Base-by-base conservation (phyloP, 30 jellyfish, hydroid and myxozoan genomes). In the Hydra vulgaris region DNA sequence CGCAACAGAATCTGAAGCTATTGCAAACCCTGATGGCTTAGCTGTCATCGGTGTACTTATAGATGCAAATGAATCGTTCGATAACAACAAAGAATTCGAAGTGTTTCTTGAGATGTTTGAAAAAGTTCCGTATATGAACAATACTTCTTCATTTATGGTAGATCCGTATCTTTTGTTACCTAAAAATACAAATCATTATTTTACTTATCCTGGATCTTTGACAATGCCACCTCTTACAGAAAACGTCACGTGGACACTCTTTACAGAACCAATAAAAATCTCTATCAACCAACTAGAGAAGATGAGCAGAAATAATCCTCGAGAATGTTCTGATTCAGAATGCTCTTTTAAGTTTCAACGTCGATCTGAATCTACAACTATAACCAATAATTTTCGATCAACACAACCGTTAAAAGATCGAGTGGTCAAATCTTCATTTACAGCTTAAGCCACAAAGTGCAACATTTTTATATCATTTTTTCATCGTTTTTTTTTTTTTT, bases 191-290 rank as follows among this genome's bases (percentile, higher is more conserved):
- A 70, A 54, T 27, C 70, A 87, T n/a, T 87, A 83, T 76, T 92
- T 92, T 92, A 87, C 98, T 17, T 92, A 92, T 72, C 95, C 88
- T 18, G 98, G 98, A 26, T 92, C 98, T 17, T 85, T 92, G 52
- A 92, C 98, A 53, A 92, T 96, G 21, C 87, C 96, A 0, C 98
- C 98, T 0, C 88, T 74, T 68, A 78, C 95, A 20, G 98, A 92
- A 70, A 88, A 95, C 81, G 96, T 92, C 73, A 87, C 96, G 24
- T 92, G 98, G 98, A 88, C 86, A 7, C 87, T 92, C 24, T 86
- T 54, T 80, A 85, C 72, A 23, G 95, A 87, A n/a, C 85, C 98
- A 4, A 77, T 92, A 21, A 26, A 74, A 55, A 81, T 92, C 17
- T 78, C 95, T 5, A n/a, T 27, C 70, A 19, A 53, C 17, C 96